phyloP scores from a whole-genome alignment of 2,888 invertebrate species.

The Spodoptera exigua region DNA sequence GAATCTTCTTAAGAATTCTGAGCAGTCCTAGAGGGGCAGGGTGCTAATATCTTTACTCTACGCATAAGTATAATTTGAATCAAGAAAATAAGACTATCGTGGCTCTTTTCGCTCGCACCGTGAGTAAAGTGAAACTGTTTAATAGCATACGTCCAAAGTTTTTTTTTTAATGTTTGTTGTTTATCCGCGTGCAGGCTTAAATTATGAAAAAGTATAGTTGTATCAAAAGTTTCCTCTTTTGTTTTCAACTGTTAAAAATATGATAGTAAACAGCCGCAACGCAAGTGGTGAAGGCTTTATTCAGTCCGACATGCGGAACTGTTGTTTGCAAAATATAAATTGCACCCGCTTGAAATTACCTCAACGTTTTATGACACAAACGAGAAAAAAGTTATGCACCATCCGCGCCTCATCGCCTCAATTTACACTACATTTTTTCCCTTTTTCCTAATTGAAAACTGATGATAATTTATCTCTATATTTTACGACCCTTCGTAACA shows the following conservation, averaged over 20 bases:
- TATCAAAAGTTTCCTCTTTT: slow-evolving; percentile 4
- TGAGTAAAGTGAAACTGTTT: no score
- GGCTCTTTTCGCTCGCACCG: no score
- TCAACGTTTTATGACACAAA: slow-evolving; percentile 79
- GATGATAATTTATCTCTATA: slow-evolving; percentile 39
- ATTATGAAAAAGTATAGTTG: slow-evolving; percentile 1
- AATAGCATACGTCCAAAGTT: no score
- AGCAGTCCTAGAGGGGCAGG: slow-evolving; percentile 2
- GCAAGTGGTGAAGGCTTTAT: slow-evolving; percentile 75
- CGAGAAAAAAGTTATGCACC: slow-evolving; percentile 73
- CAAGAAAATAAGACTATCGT: background rate
- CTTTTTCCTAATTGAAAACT: slow-evolving; percentile 36
- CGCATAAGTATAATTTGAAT: slow-evolving; percentile 11
- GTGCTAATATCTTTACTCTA: slow-evolving; percentile 10
- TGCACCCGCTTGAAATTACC: slow-evolving; percentile 79
- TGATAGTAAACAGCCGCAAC: slow-evolving; percentile 55
- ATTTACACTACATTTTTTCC: slow-evolving; percentile 62
- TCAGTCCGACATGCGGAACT: slow-evolving; percentile 70
- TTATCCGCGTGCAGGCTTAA: slow-evolving; percentile 1
- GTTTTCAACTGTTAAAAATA: slow-evolving; percentile 56
- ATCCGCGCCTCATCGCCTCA: slow-evolving; percentile 67
- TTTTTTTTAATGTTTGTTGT: no score
- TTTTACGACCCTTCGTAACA: slow-evolving; percentile 22
- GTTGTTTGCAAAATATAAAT: slow-evolving; percentile 80
- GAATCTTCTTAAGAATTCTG: slow-evolving; percentile 34